Conservation (phyloP, 2,113 vertebrate species). For the Neoarius graeffei region DNA sequence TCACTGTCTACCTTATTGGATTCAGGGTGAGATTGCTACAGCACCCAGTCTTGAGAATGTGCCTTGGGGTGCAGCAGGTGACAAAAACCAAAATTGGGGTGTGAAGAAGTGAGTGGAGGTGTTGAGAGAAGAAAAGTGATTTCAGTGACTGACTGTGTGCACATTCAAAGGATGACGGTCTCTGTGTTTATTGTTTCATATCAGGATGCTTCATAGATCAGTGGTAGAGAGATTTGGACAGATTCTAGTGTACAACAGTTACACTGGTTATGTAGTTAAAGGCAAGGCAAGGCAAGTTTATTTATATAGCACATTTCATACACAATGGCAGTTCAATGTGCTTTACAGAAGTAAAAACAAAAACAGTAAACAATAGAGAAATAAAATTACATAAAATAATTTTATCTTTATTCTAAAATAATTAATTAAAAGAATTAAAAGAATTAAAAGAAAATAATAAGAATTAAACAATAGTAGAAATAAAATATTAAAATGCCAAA, state of each 20-base stretch:
- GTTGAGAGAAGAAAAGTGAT: constrained; percentile 35
- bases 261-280: neutral
- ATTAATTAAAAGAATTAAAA: no score
- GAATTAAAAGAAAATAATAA: no score
- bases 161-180: neutral
- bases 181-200: neutral
- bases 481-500: no score
- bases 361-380: no score
- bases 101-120: constrained; percentile 45
- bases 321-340: no score
- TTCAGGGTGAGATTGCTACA: constrained; percentile 64
- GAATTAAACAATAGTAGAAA: no score
- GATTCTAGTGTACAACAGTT: neutral
- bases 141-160: neutral
- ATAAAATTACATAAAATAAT: no score
- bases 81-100: constrained; percentile 37
- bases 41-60: constrained; percentile 59
- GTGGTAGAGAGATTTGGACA: neutral
- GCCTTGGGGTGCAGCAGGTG: constrained; percentile 38
- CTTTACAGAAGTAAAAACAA: no score
- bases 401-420: no score
- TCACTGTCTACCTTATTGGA: constrained; percentile 54
- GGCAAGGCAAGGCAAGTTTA: no score
- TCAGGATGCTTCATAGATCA: neutral
- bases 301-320: no score